Percentiles rank a stretch among this genome's conserved stretches.
Evolutionary conservation across 2,888 invertebrate species (phyloP).

Genomic region (Acrocera orbiculus): DNA sequence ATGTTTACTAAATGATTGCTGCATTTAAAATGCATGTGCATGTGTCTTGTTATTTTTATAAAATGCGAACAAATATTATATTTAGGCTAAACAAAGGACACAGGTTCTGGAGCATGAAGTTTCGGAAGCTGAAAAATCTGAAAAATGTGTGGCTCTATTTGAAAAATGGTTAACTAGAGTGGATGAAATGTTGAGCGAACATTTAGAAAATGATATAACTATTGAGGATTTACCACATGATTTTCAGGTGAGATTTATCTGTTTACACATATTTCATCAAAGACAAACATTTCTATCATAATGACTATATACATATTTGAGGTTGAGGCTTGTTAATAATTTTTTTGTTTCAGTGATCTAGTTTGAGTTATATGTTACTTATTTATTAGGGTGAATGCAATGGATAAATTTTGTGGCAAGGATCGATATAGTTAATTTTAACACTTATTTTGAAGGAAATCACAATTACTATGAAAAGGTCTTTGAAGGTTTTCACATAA

Average conservation of each 20-base stretch:
- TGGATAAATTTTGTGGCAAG: too few relatives aligned
- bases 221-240: conserved; percentile 66
- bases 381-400: too few relatives aligned
- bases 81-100: conserved; percentile 26
- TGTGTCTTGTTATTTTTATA: neutral
- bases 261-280: too few relatives aligned
- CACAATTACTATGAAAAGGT: too few relatives aligned
- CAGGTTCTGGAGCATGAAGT: conserved; percentile 49
- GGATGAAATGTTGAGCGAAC: conserved; percentile 47
- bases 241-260: conserved; percentile 44
- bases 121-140: conserved; percentile 57
- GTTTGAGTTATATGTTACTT: too few relatives aligned
- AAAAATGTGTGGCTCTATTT: conserved; percentile 52
- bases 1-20: conserved; percentile 3
- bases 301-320: too few relatives aligned
- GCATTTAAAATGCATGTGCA: conserved; percentile 7
- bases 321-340: too few relatives aligned
- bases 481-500: too few relatives aligned
- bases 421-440: too few relatives aligned
- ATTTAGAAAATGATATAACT: conserved; percentile 58
- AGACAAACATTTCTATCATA: too few relatives aligned
- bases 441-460: too few relatives aligned
- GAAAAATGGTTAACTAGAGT: conserved; percentile 54
- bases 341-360: too few relatives aligned
- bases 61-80: neutral